Conservation (phyloP, 2,797 vertebrate species). For the Ctenopoma multispine region DNA sequence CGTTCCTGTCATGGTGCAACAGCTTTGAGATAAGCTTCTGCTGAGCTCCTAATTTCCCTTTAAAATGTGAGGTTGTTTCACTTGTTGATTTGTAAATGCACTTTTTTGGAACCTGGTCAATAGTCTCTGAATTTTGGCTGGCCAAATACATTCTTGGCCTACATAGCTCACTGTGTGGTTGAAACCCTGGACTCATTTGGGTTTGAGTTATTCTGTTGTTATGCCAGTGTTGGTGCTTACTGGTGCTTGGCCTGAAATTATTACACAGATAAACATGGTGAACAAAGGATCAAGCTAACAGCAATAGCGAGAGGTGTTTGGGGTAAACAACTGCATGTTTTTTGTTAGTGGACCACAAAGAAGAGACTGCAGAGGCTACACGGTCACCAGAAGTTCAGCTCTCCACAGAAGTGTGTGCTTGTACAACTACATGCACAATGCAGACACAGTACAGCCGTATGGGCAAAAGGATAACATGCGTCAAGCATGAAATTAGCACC, state of each 20-base stretch:
- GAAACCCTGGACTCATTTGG: background rate
- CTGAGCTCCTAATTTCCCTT: background rate
- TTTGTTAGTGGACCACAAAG: too few relatives aligned
- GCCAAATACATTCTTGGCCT: background rate
- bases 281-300: constrained; percentile 4
- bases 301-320: background rate
- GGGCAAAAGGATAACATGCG: background rate
- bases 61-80: background rate
- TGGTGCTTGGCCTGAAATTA: constrained; percentile 4
- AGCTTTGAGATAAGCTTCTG: too few relatives aligned
- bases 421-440: background rate
- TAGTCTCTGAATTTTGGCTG: background rate
- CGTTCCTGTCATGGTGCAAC: background rate
- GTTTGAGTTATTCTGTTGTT: background rate
- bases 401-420: background rate
- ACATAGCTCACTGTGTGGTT: background rate
- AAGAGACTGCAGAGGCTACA: background rate
- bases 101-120: background rate
- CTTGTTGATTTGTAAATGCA: background rate
- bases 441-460: background rate
- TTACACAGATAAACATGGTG: constrained; percentile 13
- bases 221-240: background rate
- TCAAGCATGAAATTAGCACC: too few relatives aligned
- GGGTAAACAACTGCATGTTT: constrained; percentile 6
- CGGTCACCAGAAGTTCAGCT: constrained; percentile 17